These are phyloP conservation scores for Hyppa rectilinea DNA, from an alignment of 2,888 invertebrate genomes.

Conservation along the genomic window DNA sequence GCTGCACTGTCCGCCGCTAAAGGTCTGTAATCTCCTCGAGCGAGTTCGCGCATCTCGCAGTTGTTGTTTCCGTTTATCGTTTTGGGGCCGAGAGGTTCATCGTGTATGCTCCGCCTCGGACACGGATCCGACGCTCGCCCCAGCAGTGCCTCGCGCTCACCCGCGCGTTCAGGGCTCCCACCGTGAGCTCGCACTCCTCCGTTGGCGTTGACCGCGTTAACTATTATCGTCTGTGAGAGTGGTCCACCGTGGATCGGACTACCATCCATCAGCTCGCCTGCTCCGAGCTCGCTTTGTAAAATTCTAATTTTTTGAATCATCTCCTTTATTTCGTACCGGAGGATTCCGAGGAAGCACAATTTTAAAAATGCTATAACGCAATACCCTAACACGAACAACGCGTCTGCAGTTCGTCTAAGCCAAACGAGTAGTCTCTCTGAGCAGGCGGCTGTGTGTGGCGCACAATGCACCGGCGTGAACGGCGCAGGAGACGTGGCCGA, in stretches of 20 bases:
- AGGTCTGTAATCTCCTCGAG: constrained; percentile 88
- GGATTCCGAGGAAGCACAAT: constrained; percentile 96
- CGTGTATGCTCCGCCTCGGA: constrained; percentile 85
- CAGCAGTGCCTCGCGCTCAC: constrained; percentile 91
- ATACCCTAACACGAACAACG: constrained; percentile 95
- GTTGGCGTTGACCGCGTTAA: constrained; percentile 90
- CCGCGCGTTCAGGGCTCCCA: constrained; percentile 89
- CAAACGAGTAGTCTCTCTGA: constrained; percentile 93
- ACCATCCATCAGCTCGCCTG: constrained; percentile 86
- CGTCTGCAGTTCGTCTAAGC: constrained; percentile 94
- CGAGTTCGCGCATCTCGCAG: constrained; percentile 95
- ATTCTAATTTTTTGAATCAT: constrained; percentile 98
- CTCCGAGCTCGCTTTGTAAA: constrained; percentile 92
- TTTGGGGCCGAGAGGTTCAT: constrained; percentile 90
- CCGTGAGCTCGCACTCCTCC: constrained; percentile 91
- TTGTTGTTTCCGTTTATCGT: constrained; percentile 94
- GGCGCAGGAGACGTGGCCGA: constrained; percentile 81
- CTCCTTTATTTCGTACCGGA: constrained; percentile 96
- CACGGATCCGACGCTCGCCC: constrained; percentile 88
- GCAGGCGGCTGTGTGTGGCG: constrained; percentile 92
- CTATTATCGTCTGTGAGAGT: constrained; percentile 86
- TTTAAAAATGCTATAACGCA: constrained; percentile 97
- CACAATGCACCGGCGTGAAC: constrained; percentile 84
- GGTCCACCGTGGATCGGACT: constrained; percentile 88
- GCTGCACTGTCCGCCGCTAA: constrained; percentile 89